These are phyloP conservation scores for Tetragonisca angustula DNA, from an alignment of 2,888 invertebrate species.

Conservation along the genomic window DNA sequence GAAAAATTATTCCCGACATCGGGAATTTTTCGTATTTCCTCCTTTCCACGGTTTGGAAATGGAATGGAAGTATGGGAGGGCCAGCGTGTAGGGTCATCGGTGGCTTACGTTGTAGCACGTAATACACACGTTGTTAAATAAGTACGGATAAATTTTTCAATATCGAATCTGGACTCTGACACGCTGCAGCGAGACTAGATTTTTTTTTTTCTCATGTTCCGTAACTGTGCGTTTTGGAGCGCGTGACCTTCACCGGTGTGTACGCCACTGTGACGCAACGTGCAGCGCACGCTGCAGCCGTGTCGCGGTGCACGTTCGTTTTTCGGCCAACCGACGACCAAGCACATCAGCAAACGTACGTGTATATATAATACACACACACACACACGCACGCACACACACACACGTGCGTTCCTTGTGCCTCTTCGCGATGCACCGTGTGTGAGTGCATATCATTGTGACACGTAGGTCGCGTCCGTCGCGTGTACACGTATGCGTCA, in stretches of 20 bases:
- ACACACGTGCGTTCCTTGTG: background rate
- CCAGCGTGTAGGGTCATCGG: background rate
- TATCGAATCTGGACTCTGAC: background rate
- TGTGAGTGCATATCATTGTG: background rate
- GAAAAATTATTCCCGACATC: background rate
- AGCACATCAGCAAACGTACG: slow-evolving; percentile 30
- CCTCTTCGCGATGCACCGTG: slow-evolving; percentile 19
- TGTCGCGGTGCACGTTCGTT: slow-evolving; percentile 40
- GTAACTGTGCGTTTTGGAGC: slow-evolving; percentile 36
- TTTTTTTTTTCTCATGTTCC: slow-evolving; percentile 8
- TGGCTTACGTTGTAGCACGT: background rate
- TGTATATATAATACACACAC: background rate
- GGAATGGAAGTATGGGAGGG: background rate
- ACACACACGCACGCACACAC: no score
- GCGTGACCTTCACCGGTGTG: slow-evolving; percentile 55
- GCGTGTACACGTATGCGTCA: slow-evolving; percentile 23
- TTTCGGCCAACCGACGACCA: slow-evolving; percentile 44
- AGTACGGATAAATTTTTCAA: background rate
- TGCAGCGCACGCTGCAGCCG: slow-evolving; percentile 24
- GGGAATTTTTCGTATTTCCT: background rate
- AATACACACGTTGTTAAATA: background rate
- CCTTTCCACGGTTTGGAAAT: background rate
- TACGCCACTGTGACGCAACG: slow-evolving; percentile 52
- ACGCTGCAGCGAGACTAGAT: background rate
- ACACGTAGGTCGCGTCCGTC: slow-evolving; percentile 39